A percentile compares a stretch with the other conserved stretches of the same genome.
These are phyloP conservation scores for Carollia perspicillata DNA, from an alignment of 2,113 vertebrate genomes.

Conservation along the genomic window DNA sequence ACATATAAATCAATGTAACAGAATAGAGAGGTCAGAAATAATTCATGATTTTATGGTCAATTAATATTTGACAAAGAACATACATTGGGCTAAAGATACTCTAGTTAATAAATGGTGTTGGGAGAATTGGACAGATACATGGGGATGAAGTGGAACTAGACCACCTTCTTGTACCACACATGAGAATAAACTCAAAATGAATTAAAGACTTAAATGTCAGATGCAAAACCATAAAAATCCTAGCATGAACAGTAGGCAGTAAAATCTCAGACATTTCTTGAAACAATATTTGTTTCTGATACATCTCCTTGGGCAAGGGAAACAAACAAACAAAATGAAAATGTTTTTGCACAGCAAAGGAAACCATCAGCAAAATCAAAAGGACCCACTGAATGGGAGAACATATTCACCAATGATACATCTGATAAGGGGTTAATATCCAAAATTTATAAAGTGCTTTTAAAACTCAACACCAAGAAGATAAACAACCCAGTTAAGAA, in stretches of 20 bases:
- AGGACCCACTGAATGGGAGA: background rate
- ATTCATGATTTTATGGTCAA: background rate
- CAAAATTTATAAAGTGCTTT: background rate
- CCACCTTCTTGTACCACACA: background rate
- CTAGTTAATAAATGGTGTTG: background rate
- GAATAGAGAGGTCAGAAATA: background rate
- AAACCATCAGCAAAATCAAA: background rate
- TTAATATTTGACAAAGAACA: background rate
- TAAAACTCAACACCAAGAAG: background rate
- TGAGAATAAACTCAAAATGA: background rate
- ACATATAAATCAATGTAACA: background rate
- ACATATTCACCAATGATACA: background rate
- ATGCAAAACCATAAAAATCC: background rate
- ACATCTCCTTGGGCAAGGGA: background rate
- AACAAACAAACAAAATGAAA: background rate
- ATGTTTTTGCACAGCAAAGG: background rate
- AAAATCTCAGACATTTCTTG: background rate
- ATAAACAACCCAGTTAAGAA: background rate
- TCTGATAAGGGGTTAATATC: background rate
- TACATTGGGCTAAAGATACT: background rate
- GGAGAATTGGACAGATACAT: background rate
- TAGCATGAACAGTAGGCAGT: background rate
- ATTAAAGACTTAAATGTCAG: background rate
- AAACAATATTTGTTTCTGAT: background rate
- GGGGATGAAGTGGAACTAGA: background rate